Conservation (phyloP, 2,888 invertebrate species). For the Ectropis crepuscularia region DNA sequence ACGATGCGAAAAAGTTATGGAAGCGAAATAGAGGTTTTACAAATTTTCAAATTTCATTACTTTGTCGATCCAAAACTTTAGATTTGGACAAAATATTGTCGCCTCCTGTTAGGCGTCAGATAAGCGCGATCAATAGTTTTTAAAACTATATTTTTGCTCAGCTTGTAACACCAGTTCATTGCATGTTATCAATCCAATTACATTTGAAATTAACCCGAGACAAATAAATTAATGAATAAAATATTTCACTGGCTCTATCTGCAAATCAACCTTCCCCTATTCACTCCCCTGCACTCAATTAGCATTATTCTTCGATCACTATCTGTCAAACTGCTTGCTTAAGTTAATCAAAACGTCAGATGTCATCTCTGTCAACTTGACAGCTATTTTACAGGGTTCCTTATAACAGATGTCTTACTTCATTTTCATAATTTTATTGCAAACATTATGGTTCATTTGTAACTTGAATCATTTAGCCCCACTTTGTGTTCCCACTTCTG, state of each 20-base stretch:
- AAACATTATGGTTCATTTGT: too few relatives aligned
- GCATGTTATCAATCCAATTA: neutral
- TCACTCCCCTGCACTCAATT: slow-evolving; percentile 7
- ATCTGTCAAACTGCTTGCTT: slow-evolving; percentile 16
- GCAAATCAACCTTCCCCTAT: slow-evolving; percentile 9
- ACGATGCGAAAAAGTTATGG: too few relatives aligned
- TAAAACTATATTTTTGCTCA: too few relatives aligned
- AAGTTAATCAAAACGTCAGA: slow-evolving; percentile 12
- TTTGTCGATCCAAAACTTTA: too few relatives aligned
- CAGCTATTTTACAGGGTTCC: neutral
- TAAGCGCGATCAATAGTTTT: too few relatives aligned
- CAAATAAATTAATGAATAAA: slow-evolving; percentile 2
- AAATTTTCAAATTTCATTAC: too few relatives aligned
- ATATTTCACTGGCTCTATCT: slow-evolving; percentile 8
- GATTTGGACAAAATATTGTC: too few relatives aligned
- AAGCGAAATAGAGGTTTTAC: too few relatives aligned
- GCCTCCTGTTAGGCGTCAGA: too few relatives aligned
- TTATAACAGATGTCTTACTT: too few relatives aligned
- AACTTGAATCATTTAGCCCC: neutral
- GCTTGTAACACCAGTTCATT: too few relatives aligned
- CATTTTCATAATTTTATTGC: too few relatives aligned
- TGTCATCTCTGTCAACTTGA: slow-evolving; percentile 14
- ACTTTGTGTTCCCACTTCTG: neutral
- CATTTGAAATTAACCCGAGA: neutral
- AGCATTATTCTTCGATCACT: slow-evolving; percentile 18